phyloP scores from a whole-genome alignment of 2,797 vertebrate genomes.

The Alca torda region DNA sequence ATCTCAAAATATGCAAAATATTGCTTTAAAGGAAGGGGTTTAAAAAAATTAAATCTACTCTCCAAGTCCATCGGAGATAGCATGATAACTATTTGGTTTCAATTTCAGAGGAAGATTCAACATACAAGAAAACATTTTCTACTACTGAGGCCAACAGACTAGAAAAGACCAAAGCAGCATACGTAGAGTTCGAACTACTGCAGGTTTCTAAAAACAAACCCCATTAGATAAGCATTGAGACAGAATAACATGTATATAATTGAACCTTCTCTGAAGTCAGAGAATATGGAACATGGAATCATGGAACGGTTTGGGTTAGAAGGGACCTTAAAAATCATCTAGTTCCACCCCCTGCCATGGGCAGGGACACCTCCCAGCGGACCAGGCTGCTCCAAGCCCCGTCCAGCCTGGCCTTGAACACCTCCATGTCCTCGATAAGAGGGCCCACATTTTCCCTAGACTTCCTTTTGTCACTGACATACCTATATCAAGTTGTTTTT shows the following conservation, averaged over 20 bases:
- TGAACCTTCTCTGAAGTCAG: background rate
- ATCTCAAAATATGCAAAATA: background rate
- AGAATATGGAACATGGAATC: background rate
- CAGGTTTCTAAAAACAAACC: background rate
- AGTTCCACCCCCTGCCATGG: too few relatives aligned
- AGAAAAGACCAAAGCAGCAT: background rate
- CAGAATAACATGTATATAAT: background rate
- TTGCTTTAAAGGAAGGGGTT: background rate
- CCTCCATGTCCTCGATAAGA: background rate
- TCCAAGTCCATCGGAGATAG: background rate
- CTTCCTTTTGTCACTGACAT: background rate
- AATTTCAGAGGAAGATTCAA: background rate
- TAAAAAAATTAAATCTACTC: background rate
- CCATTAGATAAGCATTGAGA: background rate
- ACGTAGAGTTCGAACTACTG: background rate
- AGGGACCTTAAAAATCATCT: too few relatives aligned
- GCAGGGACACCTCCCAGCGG: too few relatives aligned
- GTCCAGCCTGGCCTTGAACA: too few relatives aligned
- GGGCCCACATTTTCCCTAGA: background rate
- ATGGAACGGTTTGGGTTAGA: too few relatives aligned
- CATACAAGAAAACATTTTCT: background rate
- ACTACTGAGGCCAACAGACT: background rate
- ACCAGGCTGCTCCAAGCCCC: too few relatives aligned
- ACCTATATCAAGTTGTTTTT: background rate
- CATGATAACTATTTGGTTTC: background rate